Evolutionary conservation across 2,797 vertebrate genomes (phyloP).

Genomic region (Vipera latastei): DNA sequence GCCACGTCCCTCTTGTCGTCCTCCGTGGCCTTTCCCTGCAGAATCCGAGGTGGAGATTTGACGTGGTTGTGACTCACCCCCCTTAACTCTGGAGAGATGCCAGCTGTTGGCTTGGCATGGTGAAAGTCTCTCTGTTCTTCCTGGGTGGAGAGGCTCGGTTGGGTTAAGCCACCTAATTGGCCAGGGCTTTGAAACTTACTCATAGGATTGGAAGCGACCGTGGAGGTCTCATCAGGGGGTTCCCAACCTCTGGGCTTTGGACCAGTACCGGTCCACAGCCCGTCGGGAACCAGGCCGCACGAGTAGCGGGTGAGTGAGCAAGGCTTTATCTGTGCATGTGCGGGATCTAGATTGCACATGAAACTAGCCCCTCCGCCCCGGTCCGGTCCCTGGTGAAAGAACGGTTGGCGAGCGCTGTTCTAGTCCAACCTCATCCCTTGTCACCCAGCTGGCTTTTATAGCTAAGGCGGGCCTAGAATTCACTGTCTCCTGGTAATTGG

Average conservation of each 20-base stretch:
- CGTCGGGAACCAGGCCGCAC: too few species aligned
- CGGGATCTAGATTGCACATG: too few species aligned
- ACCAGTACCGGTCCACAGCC: too few species aligned
- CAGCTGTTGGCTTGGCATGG: neutral
- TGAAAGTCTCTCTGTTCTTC: neutral
- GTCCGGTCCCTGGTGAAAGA: too few species aligned
- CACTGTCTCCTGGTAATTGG: too few species aligned
- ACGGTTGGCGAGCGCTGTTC: too few species aligned
- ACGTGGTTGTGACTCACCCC: neutral
- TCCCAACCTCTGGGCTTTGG: too few species aligned
- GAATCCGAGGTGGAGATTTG: neutral
- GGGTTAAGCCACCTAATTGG: neutral
- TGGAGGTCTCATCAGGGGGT: neutral
- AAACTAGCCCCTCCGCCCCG: too few species aligned
- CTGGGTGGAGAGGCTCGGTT: neutral
- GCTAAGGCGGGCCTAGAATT: too few species aligned
- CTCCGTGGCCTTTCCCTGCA: neutral
- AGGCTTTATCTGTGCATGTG: too few species aligned
- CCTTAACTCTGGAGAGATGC: neutral
- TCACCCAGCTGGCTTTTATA: too few species aligned
- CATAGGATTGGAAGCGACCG: neutral
- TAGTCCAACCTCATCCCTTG: neutral
- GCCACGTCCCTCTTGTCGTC: neutral
- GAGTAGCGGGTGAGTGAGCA: too few species aligned
- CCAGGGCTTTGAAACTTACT: neutral